Evolutionary conservation across 2,888 invertebrate genomes (phyloP).

Genomic region (Beris chalybata): DNA sequence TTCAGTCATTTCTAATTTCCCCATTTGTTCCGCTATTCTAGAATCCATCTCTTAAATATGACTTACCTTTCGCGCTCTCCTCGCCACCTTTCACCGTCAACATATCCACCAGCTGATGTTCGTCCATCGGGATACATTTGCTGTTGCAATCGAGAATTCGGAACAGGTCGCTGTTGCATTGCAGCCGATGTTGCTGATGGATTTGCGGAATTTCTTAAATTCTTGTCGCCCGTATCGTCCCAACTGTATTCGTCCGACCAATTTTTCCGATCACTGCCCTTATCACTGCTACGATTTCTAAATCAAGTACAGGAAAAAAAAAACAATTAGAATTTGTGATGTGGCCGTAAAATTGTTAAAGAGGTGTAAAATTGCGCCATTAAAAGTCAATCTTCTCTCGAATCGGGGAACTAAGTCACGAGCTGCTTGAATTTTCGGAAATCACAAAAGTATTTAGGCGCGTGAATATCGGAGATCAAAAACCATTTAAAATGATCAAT

Average conservation of each 20-base stretch:
- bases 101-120: constrained; percentile 40
- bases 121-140: constrained; percentile 61
- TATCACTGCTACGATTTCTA: constrained; percentile 49
- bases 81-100: constrained; percentile 50
- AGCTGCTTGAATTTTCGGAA: too few species aligned
- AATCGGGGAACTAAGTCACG: too few species aligned
- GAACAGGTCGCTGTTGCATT: constrained; percentile 43
- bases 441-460: too few species aligned
- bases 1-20: neutral
- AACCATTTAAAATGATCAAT: too few species aligned
- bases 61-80: constrained; percentile 50
- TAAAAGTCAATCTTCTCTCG: too few species aligned
- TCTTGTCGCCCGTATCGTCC: constrained; percentile 41
- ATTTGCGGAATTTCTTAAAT: constrained; percentile 54
- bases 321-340: constrained; percentile 27
- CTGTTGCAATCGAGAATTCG: constrained; percentile 43
- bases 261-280: constrained; percentile 52
- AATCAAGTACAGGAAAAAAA: constrained; percentile 33
- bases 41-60: neutral
- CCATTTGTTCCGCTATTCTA: too few species aligned
- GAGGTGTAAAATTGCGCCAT: too few species aligned
- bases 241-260: constrained; percentile 49
- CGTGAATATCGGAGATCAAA: too few species aligned
- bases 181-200: constrained; percentile 50
- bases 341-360: too few species aligned